phyloP scores from a whole-genome alignment of 1,140 invertebrate genomes.

The Holotrichia oblita region DNA sequence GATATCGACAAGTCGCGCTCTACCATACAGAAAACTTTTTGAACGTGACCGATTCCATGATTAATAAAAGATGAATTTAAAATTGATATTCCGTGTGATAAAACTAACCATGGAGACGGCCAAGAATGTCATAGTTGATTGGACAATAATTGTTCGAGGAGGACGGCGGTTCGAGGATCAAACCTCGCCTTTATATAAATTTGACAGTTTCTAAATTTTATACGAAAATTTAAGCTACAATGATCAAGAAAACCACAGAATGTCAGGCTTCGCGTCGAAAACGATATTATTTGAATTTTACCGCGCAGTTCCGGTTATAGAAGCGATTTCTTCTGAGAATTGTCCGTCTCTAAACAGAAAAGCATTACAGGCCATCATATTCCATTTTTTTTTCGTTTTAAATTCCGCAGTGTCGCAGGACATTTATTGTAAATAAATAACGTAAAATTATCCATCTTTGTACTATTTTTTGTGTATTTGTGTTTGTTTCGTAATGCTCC shows the following conservation, averaged over 20 bases:
- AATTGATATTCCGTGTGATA: slow-evolving; percentile 35
- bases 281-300: slow-evolving; percentile 29
- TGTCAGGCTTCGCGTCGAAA: slow-evolving; percentile 20
- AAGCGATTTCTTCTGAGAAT: slow-evolving; percentile 28
- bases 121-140: slow-evolving; percentile 31
- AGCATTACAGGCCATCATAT: slow-evolving; percentile 4
- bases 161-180: slow-evolving; percentile 4
- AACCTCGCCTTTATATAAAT: slow-evolving; percentile 25
- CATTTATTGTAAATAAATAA: slow-evolving; percentile 14
- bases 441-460: background rate
- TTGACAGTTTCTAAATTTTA: slow-evolving; percentile 35
- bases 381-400: background rate
- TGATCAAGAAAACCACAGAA: slow-evolving; percentile 31
- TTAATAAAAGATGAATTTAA: slow-evolving; percentile 31
- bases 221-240: slow-evolving; percentile 35
- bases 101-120: slow-evolving; percentile 23
- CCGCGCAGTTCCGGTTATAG: slow-evolving; percentile 27
- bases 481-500: background rate
- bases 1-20: background rate
- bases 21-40: background rate
- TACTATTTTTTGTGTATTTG: background rate
- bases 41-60: slow-evolving; percentile 28
- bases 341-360: slow-evolving; percentile 27
- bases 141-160: slow-evolving; percentile 3
- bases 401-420: background rate